Evolutionary conservation across 2,888 invertebrate genomes (phyloP).

Genomic region (Chalcis sispes): DNA sequence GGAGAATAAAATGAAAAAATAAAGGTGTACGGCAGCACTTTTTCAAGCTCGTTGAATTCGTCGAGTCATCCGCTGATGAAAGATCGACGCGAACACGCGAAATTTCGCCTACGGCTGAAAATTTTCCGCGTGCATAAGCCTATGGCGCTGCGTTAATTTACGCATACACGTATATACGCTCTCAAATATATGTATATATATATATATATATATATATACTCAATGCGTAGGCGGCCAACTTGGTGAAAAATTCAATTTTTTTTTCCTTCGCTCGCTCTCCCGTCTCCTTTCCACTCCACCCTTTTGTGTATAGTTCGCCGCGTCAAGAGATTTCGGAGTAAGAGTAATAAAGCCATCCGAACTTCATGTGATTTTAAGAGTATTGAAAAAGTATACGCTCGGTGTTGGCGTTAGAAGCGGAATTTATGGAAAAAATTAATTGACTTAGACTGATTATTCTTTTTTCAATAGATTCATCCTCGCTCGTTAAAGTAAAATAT

Average conservation of each 20-base stretch:
- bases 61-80: slow-evolving; percentile 57
- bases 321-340: too few relatives aligned
- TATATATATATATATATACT: not conserved
- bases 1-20: slow-evolving; percentile 25
- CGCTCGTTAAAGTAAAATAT: too few relatives aligned
- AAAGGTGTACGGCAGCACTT: slow-evolving; percentile 47
- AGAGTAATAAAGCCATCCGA: too few relatives aligned
- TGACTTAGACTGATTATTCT: too few relatives aligned
- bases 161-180: slow-evolving; percentile 3
- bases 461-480: too few relatives aligned
- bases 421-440: too few relatives aligned
- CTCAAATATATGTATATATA: too few relatives aligned
- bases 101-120: slow-evolving; percentile 50
- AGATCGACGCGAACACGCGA: slow-evolving; percentile 48
- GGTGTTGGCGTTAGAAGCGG: too few relatives aligned
- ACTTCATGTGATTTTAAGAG: too few relatives aligned
- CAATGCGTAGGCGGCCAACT: slow-evolving; percentile 26
- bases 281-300: not conserved
- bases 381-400: too few relatives aligned
- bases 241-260: slow-evolving; percentile 43
- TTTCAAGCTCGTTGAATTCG: slow-evolving; percentile 55
- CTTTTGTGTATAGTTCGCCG: too few relatives aligned
- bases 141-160: slow-evolving; percentile 34
- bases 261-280: not conserved
- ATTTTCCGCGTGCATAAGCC: slow-evolving; percentile 52